Evolutionary conservation across 2,797 vertebrate genomes (phyloP), one percentile per base, ranked within the genome.

Genomic region (Tachyglossus aculeatus): DNA sequence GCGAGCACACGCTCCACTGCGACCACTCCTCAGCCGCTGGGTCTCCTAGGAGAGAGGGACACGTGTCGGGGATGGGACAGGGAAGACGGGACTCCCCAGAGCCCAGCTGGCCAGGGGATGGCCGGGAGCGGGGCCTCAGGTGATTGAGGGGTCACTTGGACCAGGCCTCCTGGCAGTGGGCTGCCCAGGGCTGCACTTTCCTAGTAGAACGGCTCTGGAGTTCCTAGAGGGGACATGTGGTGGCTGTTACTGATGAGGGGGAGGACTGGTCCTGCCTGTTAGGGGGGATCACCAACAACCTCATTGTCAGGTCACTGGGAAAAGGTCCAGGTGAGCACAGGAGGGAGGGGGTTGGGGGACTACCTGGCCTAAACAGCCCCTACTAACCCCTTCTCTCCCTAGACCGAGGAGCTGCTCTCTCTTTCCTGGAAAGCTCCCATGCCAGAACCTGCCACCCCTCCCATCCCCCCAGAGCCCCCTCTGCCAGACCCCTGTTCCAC

Each of bases 11-110:
- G n/a, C 97, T 99, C 98, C 98, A 99, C 86, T 96, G 97, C 4
- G 98, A 99, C 98, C 98, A 99, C 83, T 98, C 96, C 88, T 99
- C 98, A 0, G 98, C 97, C 0, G 97, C 96, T 0, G 97, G 97
- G 91, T 99, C 98, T 71, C 98, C 97, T 99, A 91, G 62, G 39
- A 77, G 56, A 88, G 16, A 86, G 19, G 19, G 53, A 84, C 66
- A 83, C 15, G 76, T 68, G 63, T 87, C 52, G 82, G 78, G 45
- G 45, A 76, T 62, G 68, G 52, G 74, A 31, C 6, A 7, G 14
- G 16, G 31, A 22, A 47, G 18, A 27, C 84, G 71, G 19, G 14
- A 1, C 0, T 0, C 41, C 0, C 1, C 13, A 33, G 33, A 27
- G 37, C 41, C 15, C 15, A 16, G 31, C 57, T 10, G 29, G 16